phyloP scores from a whole-genome alignment of 2,797 vertebrate species.

The Chrosomus eos region DNA sequence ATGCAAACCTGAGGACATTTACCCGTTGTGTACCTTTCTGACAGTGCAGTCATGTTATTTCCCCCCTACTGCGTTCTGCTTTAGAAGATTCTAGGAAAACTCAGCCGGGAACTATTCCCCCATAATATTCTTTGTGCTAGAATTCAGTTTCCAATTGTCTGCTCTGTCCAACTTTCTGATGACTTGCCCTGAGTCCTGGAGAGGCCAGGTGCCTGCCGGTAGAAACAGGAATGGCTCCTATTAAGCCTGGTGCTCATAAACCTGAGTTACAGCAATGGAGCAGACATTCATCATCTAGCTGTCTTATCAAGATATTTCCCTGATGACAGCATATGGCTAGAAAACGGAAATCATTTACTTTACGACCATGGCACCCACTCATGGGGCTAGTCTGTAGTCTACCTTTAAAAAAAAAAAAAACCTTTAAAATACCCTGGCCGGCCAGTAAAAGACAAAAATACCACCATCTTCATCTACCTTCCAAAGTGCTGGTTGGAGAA shows the following conservation, averaged over 20 bases:
- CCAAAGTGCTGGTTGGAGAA: constrained; percentile 54
- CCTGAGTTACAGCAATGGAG: constrained; percentile 36
- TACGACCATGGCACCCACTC: constrained; percentile 52
- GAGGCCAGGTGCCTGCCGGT: constrained; percentile 40
- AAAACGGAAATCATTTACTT: constrained; percentile 60
- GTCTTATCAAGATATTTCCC: constrained; percentile 59
- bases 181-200: constrained; percentile 25
- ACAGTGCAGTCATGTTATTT: neutral
- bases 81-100: neutral
- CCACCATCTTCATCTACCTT: constrained; percentile 50
- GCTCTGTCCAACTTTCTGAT: constrained; percentile 44
- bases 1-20: constrained; percentile 3
- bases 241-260: constrained; percentile 58
- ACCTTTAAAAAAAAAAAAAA: constrained; percentile 42
- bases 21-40: neutral
- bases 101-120: constrained; percentile 1
- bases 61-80: neutral
- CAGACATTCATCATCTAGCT: constrained; percentile 56
- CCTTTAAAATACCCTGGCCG: constrained; percentile 39
- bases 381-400: constrained; percentile 47
- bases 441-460: constrained; percentile 51
- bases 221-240: constrained; percentile 50
- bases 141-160: constrained; percentile 32
- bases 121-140: neutral
- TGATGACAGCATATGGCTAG: constrained; percentile 56